phyloP scores from a whole-genome alignment of 2,113 vertebrate genomes.

The Prunella fulvescens region DNA sequence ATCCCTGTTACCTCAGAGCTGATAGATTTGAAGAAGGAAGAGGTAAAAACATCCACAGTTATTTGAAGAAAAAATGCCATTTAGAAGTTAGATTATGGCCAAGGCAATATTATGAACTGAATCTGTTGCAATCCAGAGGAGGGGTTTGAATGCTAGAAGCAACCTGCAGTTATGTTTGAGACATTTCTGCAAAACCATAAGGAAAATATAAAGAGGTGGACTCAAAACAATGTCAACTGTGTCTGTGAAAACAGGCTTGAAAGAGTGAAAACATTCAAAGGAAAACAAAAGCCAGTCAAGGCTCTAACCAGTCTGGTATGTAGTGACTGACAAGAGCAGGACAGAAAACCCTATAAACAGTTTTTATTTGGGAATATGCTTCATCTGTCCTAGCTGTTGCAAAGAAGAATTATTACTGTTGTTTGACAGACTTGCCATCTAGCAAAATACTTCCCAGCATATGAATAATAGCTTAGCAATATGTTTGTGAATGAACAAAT shows the following conservation, averaged over 20 bases:
- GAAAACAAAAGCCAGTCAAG: not conserved
- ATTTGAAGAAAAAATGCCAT: not conserved
- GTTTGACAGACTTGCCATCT: not conserved
- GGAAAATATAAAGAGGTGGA: not conserved
- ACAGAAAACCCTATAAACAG: not conserved
- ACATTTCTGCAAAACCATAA: not conserved
- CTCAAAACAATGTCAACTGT: not conserved
- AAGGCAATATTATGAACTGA: not conserved
- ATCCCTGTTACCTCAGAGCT: not conserved
- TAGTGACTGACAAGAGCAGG: not conserved
- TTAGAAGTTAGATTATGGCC: not conserved
- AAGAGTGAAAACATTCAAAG: not conserved
- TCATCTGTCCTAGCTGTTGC: not conserved
- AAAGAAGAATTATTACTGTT: not conserved
- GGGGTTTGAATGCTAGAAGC: not conserved
- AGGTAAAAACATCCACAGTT: not conserved
- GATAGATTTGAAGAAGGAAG: not conserved
- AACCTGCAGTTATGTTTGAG: not conserved
- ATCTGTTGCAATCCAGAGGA: not conserved
- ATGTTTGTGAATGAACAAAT: not conserved
- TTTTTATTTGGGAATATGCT: not conserved
- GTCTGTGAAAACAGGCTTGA: not conserved
- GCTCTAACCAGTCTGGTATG: not conserved
- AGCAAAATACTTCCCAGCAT: not conserved
- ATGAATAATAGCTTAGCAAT: not conserved